Evolutionary conservation across 2,888 invertebrate species (phyloP), one percentile per base, ranked within the genome.

Genomic region (Cancer borealis): DNA sequence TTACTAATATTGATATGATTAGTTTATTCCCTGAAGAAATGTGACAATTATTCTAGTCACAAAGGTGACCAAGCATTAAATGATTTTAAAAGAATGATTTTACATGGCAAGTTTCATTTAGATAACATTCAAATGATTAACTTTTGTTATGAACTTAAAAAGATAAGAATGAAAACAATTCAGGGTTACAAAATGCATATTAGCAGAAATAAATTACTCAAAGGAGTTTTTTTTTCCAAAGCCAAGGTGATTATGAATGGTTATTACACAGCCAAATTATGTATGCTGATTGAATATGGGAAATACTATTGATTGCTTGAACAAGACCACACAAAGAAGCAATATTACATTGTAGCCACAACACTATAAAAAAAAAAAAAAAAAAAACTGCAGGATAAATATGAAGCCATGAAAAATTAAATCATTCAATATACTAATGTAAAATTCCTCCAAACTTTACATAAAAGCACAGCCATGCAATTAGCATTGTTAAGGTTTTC

Each of bases 261-360:
- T 84, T 12, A 84, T 39, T 39, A 39, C 12, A 84, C 21, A 39
- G 84, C 84, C 84, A 84, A 14, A 17, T 30, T 39, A 30, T 17
- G 39, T 39, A 84, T 84, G 84, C 30, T 73, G 73, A 73, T 73
- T 12, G 39, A 84, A 39, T 84, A 84, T 39, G 84, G 30, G 30
- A 39, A 39, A 30, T n/a, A 30, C 84, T 84, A 84, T 39, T 84
- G 39, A 84, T 4, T 84, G 30, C 84, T 39, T 84, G 84, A 84
- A 12, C 39, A 84, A 84, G 84, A 39, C 84, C 84, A 84, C 84
- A 84, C 84, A 84, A 84, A 84, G 30, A 14, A 84, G 84, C 84
- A 84, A 14, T 39, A 84, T 39, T 84, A 39, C 84, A 84, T 39
- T 84, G 26, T 26, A 79, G 26, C 73, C 73, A 79, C 73, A 26